These are phyloP conservation scores for Doris montereyensis DNA, from an alignment of 2,888 invertebrate species.

Conservation along the genomic window DNA sequence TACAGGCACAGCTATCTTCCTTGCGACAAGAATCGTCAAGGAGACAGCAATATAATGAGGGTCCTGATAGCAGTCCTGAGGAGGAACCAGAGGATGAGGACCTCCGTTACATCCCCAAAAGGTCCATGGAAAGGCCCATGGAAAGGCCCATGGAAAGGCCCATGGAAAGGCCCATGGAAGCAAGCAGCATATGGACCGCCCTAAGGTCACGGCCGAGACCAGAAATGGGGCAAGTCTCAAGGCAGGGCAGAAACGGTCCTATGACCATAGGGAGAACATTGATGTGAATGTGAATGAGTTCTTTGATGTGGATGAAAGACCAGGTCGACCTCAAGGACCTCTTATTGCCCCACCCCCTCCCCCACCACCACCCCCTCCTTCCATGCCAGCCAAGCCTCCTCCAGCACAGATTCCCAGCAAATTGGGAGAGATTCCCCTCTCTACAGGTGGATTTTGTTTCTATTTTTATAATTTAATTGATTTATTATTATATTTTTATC, in stretches of 20 bases:
- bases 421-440: background rate
- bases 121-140: no score
- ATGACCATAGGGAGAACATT: no score
- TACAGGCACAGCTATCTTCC: conserved; percentile 56
- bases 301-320: conserved; percentile 38
- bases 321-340: conserved; percentile 37
- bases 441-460: background rate
- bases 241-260: no score
- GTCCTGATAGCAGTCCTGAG: background rate
- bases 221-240: no score
- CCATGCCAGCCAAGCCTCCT: background rate
- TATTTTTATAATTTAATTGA: no score
- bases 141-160: no score
- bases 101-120: background rate
- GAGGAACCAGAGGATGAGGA: conserved; percentile 22
- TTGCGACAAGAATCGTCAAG: conserved; percentile 44
- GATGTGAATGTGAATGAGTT: no score
- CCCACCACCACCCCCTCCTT: conserved; percentile 38
- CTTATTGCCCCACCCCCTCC: conserved; percentile 41
- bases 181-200: no score
- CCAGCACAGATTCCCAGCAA: background rate
- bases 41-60: background rate
- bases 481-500: no score
- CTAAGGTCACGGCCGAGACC: no score
- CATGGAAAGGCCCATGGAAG: no score